A percentile compares a stretch with the other conserved stretches of the same genome.
phyloP scores from a whole-genome alignment of 2,797 vertebrate genomes.

The Pangasius sanitwongsei region DNA sequence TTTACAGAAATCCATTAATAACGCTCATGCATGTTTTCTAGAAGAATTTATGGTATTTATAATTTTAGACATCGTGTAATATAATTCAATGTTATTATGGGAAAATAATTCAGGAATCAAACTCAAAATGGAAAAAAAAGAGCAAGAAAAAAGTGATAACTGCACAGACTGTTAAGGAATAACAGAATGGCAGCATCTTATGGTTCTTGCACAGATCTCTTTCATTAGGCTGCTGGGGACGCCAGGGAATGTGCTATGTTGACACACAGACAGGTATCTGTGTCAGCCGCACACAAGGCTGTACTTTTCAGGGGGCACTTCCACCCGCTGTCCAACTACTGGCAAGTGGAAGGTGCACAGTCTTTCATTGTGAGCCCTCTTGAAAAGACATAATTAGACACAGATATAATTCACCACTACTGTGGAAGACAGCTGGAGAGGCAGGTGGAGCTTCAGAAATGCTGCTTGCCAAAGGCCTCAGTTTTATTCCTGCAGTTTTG shows the following conservation, averaged over 20 bases:
- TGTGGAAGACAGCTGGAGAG: conserved; percentile 63
- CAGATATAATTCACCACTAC: conserved; percentile 72
- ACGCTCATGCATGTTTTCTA: neutral
- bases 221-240: conserved; percentile 71
- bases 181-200: conserved; percentile 61
- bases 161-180: conserved; percentile 57
- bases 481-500: conserved; percentile 73
- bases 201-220: conserved; percentile 60
- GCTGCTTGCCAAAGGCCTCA: conserved; percentile 67
- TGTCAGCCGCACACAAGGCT: conserved; percentile 72
- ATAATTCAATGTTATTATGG: neutral
- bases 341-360: conserved; percentile 59
- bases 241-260: conserved; percentile 68
- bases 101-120: neutral
- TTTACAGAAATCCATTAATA: neutral
- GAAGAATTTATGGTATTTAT: neutral
- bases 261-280: conserved; percentile 74
- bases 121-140: neutral
- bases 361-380: conserved; percentile 71
- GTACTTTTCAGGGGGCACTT: conserved; percentile 66
- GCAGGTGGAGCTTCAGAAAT: conserved; percentile 65
- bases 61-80: neutral
- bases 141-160: neutral
- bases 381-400: conserved; percentile 81
- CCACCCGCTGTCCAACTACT: conserved; percentile 66